Evolutionary conservation across 2,888 invertebrate species (phyloP).

Genomic region (Arctia plantaginis): DNA sequence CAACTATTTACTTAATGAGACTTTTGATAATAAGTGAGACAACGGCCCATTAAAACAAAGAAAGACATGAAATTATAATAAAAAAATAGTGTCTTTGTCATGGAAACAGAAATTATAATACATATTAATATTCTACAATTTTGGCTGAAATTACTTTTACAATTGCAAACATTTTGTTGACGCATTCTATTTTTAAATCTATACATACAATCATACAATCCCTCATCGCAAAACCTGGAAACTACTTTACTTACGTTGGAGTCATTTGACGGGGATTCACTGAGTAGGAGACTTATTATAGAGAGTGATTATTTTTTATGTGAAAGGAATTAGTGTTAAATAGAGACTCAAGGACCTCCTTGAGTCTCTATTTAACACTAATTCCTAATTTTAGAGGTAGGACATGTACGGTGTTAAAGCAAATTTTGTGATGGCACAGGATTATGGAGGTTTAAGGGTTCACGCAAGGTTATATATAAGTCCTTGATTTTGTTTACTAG

Average conservation of each 20-base stretch:
- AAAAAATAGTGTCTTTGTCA: background rate
- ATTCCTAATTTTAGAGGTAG: background rate
- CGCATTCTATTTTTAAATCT: background rate
- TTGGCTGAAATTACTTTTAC: too few species aligned
- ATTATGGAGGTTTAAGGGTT: background rate
- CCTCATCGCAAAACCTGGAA: background rate
- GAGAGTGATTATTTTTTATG: background rate
- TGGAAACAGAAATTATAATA: background rate
- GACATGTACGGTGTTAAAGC: background rate
- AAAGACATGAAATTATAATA: too few species aligned
- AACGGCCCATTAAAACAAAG: background rate
- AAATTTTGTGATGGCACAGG: background rate
- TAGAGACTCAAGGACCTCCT: too few species aligned
- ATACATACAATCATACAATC: background rate
- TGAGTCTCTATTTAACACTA: too few species aligned
- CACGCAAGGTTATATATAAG: background rate
- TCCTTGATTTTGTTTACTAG: background rate
- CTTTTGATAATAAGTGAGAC: too few species aligned
- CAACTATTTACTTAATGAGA: too few species aligned
- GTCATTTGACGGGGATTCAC: background rate
- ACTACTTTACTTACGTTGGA: too few species aligned
- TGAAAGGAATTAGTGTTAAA: background rate
- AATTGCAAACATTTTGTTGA: background rate
- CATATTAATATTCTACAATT: too few species aligned
- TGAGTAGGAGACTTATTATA: background rate